Base-by-base conservation (phyloP, 1,140 invertebrate genomes). In the Metaphire vulgaris region DNA sequence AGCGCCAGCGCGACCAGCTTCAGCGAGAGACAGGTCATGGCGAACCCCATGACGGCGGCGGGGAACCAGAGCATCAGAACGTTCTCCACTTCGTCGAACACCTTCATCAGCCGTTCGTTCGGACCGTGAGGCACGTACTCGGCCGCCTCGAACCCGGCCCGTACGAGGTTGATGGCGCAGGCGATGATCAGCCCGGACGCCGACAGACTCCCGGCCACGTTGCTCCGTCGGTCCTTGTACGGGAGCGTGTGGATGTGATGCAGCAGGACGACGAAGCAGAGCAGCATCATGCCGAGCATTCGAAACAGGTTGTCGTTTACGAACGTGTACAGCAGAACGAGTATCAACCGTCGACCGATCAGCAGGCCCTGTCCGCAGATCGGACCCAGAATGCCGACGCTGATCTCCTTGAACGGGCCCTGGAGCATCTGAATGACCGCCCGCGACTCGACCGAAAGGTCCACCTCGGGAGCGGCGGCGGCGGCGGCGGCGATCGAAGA, bases 21-120 rank as follows among this genome's bases (percentile, higher is more conserved):
- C 1, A 76, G 26, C n/a, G 33, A 28, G 56, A 76, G 32, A n/a
- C 67, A 33, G 26, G 70, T 34, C n/a, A 76, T 34, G 6, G 70
- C 69, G 29, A 76, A 33, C 21, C 29, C 68, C 75, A 76, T 76
- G 15, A 76, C 75, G 33, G 69, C 69, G 34, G 75, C 75, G 0
- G 75, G 75, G 69, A 76, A 72, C 75, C 75, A 76, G 16, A 76
- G 68, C 75, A 76, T 76, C 2, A 76, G 69, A 2, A 72, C 75
- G 56, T 70, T 76, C 68, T 76, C 75, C 33, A 76, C 30, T 67
- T 76, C 75, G 1, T 76, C 75, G 69, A 76, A 76, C 1, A 76
- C 75, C 69, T 15, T 74, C 75, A 76, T 76, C 68, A 76, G 75
- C 1, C 56, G 2, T 26, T 31, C 68, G 56, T 76, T 76, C 15